A percentile compares a stretch with the other conserved stretches of the same genome.
Evolutionary conservation across 2,888 invertebrate genomes (phyloP).

Genomic region (Amphipoea oculea): DNA sequence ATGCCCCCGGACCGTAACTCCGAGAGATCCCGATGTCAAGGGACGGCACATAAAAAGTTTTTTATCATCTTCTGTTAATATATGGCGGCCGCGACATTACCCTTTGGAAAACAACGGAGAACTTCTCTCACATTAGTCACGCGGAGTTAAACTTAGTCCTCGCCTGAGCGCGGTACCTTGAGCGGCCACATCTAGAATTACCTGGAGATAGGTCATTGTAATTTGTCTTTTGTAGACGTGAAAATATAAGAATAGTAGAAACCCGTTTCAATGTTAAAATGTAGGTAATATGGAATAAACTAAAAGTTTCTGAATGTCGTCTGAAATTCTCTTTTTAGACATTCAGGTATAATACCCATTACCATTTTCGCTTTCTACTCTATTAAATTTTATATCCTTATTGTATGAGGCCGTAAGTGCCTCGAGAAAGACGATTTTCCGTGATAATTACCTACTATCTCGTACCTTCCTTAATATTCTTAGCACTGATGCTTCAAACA

Average conservation of each 20-base stretch:
- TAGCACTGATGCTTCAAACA: not conserved
- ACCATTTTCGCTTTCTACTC: constrained; percentile 1
- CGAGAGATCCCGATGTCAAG: constrained; percentile 47
- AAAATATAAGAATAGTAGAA: not conserved
- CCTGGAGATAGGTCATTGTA: constrained; percentile 7
- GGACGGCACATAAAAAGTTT: constrained; percentile 60
- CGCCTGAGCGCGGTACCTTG: not conserved
- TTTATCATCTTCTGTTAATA: constrained; percentile 66
- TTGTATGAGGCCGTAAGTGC: not conserved
- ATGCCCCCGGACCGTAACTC: constrained; percentile 60
- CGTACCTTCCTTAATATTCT: not conserved
- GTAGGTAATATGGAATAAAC: not conserved
- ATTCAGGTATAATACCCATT: constrained; percentile 1
- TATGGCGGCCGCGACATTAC: constrained; percentile 58
- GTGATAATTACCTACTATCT: not conserved
- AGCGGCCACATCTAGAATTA: constrained; percentile 11
- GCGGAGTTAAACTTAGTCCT: constrained; percentile 14
- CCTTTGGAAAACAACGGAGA: constrained; percentile 56
- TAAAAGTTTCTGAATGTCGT: not conserved
- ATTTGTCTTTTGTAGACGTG: constrained; percentile 28
- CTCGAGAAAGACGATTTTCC: not conserved
- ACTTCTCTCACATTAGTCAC: constrained; percentile 59
- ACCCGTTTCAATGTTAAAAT: not conserved
- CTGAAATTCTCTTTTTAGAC: not conserved
- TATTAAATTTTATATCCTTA: not conserved